Conservation (phyloP, 2,113 vertebrate genomes). For the Stictonetta naevosa region DNA sequence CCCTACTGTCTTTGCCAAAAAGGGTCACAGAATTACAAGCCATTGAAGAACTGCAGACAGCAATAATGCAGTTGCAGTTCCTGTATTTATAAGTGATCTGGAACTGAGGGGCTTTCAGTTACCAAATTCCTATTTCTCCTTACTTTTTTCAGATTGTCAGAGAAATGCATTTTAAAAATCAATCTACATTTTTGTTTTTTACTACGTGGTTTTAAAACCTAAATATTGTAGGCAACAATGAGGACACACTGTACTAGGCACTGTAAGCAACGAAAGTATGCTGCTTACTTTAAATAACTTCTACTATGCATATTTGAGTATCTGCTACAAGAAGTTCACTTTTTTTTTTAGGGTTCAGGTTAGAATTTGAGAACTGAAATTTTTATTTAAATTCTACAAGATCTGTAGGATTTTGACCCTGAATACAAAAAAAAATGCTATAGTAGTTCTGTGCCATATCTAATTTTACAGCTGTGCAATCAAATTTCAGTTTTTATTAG, state of each 20-base stretch:
- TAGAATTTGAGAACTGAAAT: background rate
- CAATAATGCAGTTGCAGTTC: accelerated
- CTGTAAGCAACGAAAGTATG: background rate
- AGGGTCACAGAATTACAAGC: background rate
- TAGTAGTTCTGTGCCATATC: background rate
- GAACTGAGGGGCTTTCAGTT: background rate
- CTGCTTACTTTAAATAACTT: background rate
- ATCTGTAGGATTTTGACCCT: background rate
- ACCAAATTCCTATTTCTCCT: background rate
- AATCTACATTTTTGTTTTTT: background rate
- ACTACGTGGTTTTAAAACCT: background rate
- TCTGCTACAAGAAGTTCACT: background rate
- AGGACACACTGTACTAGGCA: background rate
- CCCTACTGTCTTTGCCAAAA: background rate
- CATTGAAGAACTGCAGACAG: background rate
- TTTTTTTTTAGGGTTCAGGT: background rate
- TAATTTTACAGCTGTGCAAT: background rate
- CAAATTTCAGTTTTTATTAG: background rate
- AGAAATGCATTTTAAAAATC: background rate
- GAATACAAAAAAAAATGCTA: background rate
- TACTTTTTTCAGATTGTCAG: background rate
- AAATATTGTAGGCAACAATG: background rate
- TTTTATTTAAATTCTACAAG: background rate
- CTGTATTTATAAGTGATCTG: background rate
- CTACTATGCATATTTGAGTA: background rate